Evolutionary conservation across 2,888 invertebrate species (phyloP).

Genomic region (Lottia scabra): DNA sequence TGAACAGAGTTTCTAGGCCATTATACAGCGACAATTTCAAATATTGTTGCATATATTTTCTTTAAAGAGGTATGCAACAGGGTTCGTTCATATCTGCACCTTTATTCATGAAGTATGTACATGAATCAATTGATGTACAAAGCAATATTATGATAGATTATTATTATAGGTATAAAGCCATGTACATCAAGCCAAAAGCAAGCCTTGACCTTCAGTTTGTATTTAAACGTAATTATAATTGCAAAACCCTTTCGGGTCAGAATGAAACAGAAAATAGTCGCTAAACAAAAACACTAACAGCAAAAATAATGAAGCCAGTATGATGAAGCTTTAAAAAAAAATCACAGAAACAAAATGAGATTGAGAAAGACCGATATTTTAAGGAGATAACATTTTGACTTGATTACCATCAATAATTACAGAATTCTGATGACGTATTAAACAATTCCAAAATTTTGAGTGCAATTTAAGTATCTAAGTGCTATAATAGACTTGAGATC

Average conservation of each 20-base stretch:
- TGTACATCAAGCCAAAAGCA: slow-evolving; percentile 3
- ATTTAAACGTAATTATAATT: no score
- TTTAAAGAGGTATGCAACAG: not conserved
- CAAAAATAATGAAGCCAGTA: not conserved
- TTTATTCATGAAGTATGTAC: not conserved
- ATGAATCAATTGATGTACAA: slow-evolving; percentile 3
- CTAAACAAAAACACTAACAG: not conserved
- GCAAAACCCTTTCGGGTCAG: not conserved
- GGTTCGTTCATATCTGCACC: not conserved
- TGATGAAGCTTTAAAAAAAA: no score
- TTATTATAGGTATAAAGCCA: not conserved
- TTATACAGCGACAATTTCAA: not conserved
- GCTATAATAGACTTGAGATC: no score
- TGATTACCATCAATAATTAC: no score
- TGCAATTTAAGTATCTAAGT: no score
- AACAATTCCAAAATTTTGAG: no score
- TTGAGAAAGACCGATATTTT: no score
- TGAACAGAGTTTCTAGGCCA: no score
- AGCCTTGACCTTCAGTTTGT: not conserved
- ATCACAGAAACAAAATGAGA: no score
- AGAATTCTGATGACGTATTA: no score
- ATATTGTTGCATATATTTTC: not conserved
- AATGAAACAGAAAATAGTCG: not conserved
- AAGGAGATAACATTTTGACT: no score
- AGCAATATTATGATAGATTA: not conserved